Conservation (phyloP, 2,888 invertebrate species). For the Ethmia dodecea region DNA sequence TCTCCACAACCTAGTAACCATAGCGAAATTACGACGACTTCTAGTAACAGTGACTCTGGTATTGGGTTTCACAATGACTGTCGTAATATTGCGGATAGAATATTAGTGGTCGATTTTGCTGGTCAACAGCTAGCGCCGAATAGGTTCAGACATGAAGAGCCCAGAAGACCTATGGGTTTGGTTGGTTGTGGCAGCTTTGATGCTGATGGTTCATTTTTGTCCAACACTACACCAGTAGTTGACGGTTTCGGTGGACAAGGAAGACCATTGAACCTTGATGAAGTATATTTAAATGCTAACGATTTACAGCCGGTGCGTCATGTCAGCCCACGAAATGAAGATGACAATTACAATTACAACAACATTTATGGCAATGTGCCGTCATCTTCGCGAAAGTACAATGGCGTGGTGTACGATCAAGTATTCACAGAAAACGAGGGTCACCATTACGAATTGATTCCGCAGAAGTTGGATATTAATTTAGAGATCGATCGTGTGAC, state of each 20-base stretch:
- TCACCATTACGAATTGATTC: constrained; percentile 58
- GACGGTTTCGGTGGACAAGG: constrained; percentile 72
- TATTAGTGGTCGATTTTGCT: constrained; percentile 86
- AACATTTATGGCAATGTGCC: constrained; percentile 56
- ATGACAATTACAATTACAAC: constrained; percentile 71
- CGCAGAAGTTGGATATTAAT: constrained; percentile 44
- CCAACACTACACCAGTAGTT: constrained; percentile 70
- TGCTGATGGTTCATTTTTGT: constrained; percentile 62
- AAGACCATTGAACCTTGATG: constrained; percentile 61
- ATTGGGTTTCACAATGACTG: constrained; percentile 95
- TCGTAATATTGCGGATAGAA: constrained; percentile 88
- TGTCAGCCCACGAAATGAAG: constrained; percentile 48
- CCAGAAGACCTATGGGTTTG: constrained; percentile 54
- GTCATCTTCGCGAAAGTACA: constrained; percentile 43
- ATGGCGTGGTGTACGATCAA: constrained; percentile 61
- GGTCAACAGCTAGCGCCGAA: constrained; percentile 50
- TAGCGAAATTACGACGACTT: constrained; percentile 88
- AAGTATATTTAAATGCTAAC: constrained; percentile 55
- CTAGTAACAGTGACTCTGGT: constrained; percentile 96
- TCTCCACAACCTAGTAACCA: constrained; percentile 92
- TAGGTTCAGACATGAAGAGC: constrained; percentile 50
- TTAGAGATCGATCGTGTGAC: constrained; percentile 49
- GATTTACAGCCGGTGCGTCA: constrained; percentile 50
- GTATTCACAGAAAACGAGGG: constrained; percentile 66
- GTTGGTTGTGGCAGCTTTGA: constrained; percentile 66